Percentiles rank a stretch among this genome's conserved stretches.
These are phyloP conservation scores for Chrosomus eos DNA, from an alignment of 2,797 vertebrate species.

Conservation along the genomic window DNA sequence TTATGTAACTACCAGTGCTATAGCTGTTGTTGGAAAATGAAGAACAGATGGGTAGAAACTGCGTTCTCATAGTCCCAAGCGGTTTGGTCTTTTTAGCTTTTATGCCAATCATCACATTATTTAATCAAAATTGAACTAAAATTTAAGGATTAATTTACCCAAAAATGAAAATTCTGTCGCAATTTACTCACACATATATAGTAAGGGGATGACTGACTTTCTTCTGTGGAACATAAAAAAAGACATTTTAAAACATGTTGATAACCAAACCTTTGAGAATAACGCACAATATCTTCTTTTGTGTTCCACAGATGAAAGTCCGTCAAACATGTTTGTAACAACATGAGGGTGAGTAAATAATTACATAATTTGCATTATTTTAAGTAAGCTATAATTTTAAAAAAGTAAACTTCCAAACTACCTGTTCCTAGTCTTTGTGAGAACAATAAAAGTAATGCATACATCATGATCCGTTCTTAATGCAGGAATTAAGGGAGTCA, in stretches of 20 bases:
- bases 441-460: conserved; percentile 6
- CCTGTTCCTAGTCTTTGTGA: conserved; percentile 4
- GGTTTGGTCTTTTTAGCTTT: background rate
- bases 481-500: conserved; percentile 24
- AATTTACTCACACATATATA: background rate
- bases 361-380: background rate
- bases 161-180: background rate
- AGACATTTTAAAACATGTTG: background rate
- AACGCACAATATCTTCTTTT: background rate
- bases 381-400: background rate
- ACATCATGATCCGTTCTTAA: background rate
- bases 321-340: too few relatives aligned
- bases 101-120: background rate
- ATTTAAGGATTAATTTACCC: background rate
- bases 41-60: background rate
- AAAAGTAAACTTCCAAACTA: background rate
- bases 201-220: background rate
- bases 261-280: background rate
- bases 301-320: background rate
- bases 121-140: conserved; percentile 32
- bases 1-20: background rate
- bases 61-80: background rate
- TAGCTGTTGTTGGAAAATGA: background rate
- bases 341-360: too few relatives aligned
- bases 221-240: background rate